Conservation (phyloP, 2,113 vertebrate species). For the Phylloscopus trochilus region DNA sequence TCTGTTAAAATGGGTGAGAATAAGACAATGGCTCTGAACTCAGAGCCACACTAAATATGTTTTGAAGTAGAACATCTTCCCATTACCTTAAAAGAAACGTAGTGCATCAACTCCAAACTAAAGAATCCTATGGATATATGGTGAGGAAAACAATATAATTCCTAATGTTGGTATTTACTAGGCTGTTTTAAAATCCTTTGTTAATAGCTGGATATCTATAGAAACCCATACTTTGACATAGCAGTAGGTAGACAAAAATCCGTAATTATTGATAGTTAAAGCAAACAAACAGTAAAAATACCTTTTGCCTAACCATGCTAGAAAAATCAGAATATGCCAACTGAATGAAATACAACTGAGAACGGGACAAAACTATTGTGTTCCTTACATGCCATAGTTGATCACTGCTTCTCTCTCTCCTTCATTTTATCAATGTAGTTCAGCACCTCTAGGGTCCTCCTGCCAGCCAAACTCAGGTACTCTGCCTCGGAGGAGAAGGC, state of each 20-base stretch:
- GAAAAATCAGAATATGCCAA: background rate
- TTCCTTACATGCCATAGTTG: rapidly evolving
- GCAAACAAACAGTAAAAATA: background rate
- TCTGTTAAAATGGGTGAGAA: background rate
- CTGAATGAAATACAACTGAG: background rate
- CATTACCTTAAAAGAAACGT: background rate
- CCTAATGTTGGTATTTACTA: background rate
- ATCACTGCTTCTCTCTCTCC: background rate
- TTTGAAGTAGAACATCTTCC: background rate
- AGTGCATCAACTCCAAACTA: background rate
- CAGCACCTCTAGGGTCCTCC: background rate
- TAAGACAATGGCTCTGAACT: background rate
- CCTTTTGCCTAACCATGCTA: background rate
- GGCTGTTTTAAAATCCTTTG: background rate
- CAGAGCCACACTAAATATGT: background rate
- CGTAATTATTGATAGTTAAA: background rate
- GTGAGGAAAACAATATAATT: background rate
- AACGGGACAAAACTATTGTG: background rate
- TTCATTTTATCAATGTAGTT: slow-evolving; percentile 3
- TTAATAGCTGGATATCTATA: background rate
- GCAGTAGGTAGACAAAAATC: background rate
- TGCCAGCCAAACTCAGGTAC: background rate
- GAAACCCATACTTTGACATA: background rate
- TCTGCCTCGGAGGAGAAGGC: background rate
- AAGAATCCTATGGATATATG: background rate